A percentile compares a stretch with the other conserved stretches of the same genome.
These are phyloP conservation scores for Mellilla xanthometata DNA, from an alignment of 2,888 invertebrate genomes.

Conservation along the genomic window DNA sequence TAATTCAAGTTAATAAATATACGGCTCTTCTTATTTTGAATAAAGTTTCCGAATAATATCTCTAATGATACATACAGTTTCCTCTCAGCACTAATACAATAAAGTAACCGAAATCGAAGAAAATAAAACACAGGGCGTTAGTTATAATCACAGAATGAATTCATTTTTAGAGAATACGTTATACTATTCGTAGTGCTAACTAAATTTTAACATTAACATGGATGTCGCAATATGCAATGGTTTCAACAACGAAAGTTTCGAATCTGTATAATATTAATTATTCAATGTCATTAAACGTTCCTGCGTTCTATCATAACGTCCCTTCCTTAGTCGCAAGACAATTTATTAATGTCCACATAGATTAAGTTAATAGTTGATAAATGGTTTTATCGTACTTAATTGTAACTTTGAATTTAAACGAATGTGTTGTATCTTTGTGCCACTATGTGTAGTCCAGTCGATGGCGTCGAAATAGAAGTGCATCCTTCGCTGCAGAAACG, in stretches of 20 bases:
- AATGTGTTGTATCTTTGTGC: slow-evolving; percentile 19
- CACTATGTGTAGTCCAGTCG: slow-evolving; percentile 18
- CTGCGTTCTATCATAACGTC: background rate
- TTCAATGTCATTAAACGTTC: slow-evolving; percentile 1
- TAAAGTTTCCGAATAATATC: too few relatives aligned
- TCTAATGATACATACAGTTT: too few relatives aligned
- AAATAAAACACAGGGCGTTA: slow-evolving; percentile 25
- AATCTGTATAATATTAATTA: slow-evolving; percentile 14
- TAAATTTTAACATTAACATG: slow-evolving; percentile 7
- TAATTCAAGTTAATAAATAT: too few relatives aligned
- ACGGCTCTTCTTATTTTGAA: too few relatives aligned
- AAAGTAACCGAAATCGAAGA: slow-evolving; percentile 16
- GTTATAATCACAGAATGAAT: slow-evolving; percentile 22
- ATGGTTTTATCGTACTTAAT: slow-evolving; percentile 5
- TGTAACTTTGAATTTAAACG: slow-evolving; percentile 9
- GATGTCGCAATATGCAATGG: slow-evolving; percentile 12
- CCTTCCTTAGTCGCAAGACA: slow-evolving; percentile 1
- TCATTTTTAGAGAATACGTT: slow-evolving; percentile 21
- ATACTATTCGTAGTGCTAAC: slow-evolving; percentile 11
- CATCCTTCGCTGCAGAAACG: too few relatives aligned
- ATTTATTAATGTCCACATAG: slow-evolving; percentile 4
- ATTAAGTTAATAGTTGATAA: slow-evolving; percentile 13
- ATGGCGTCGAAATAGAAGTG: too few relatives aligned
- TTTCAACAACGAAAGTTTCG: slow-evolving; percentile 22
- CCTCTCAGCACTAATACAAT: slow-evolving; percentile 5